Base-by-base conservation (phyloP, 2,888 invertebrate genomes). In the Eugnorisma glareosa region DNA sequence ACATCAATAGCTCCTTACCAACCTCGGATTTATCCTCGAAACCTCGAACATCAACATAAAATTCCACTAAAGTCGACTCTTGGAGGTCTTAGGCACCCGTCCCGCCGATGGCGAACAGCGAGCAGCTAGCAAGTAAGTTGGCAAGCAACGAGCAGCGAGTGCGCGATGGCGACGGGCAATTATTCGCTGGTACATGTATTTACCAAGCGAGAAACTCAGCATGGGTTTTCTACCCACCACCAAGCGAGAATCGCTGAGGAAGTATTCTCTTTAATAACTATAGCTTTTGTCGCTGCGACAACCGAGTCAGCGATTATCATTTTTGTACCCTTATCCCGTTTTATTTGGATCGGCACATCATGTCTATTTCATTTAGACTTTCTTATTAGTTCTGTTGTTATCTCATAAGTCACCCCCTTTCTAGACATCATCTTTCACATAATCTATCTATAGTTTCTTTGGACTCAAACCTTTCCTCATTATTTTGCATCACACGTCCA, bases 21-120 rank as follows among this genome's bases (percentile, higher is more conserved):
- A 43, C 59, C 40, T 57, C 48, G 11, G 66, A 81, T 73, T 72
- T 63, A 69, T 66, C 15, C 77, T 68, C 67, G 13, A 74, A 81
- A 73, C 69, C 68, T 61, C 74, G 71, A 74, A 69, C 83, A 82
- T 82, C 79, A 77, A 67, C 78, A 78, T 87, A 86, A 87, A 87
- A 85, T 79, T 84, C 78, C 78, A 83, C 86, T 84, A 83, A 84
- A 84, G 71, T 51, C 21, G 40, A 57, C 67, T 72, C 66, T 59
- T 63, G 77, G 81, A 67, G 79, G 83, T 81, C 87, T 86, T 40
- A 1, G 43, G 40, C 40, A 40, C 4, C 8, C 3, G 64, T 40
- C 64, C 18, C 24, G 0, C 18, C 4, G 40, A 8, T 2, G 1
- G 40, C 64, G 40, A 18, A 0, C 10, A 64, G 64, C 64, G 64